Evolutionary conservation across 2,888 invertebrate genomes (phyloP).

Genomic region (Nowickia ferox): DNA sequence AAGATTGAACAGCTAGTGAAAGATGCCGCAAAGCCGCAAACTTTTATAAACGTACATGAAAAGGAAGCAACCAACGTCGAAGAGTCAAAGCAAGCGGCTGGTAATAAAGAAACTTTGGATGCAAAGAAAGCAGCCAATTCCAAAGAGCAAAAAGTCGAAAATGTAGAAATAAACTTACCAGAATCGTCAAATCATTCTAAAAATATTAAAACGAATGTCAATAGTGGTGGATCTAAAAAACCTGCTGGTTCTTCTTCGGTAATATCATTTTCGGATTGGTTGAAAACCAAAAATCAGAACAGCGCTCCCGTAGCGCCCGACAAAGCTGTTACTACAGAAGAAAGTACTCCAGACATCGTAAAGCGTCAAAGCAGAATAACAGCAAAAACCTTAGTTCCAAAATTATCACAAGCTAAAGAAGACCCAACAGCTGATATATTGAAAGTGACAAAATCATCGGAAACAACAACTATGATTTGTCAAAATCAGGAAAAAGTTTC

Average conservation of each 20-base stretch:
- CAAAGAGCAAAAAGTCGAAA: background rate
- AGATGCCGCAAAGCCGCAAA: background rate
- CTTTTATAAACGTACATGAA: conserved; percentile 9
- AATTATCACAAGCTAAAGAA: conserved; percentile 1
- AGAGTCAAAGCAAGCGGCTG: background rate
- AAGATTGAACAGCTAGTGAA: conserved; percentile 19
- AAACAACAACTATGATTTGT: background rate
- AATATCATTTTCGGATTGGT: conserved; percentile 71
- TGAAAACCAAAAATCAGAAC: conserved; percentile 59
- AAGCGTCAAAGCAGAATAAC: background rate
- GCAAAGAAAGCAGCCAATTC: background rate
- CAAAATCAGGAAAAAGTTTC: background rate
- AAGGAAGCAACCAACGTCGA: background rate
- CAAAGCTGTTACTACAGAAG: background rate
- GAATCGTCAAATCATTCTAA: background rate
- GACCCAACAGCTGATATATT: background rate
- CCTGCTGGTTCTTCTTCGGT: conserved; percentile 48
- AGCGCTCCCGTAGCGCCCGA: background rate
- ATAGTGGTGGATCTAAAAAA: conserved; percentile 38
- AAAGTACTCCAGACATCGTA: background rate
- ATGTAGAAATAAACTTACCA: background rate
- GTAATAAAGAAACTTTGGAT: background rate
- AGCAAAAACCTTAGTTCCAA: background rate
- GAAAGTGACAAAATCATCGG: background rate
- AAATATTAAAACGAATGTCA: conserved; percentile 20